phyloP scores from a whole-genome alignment of 2,888 invertebrate genomes.

The Xestobium rufovillosum region DNA sequence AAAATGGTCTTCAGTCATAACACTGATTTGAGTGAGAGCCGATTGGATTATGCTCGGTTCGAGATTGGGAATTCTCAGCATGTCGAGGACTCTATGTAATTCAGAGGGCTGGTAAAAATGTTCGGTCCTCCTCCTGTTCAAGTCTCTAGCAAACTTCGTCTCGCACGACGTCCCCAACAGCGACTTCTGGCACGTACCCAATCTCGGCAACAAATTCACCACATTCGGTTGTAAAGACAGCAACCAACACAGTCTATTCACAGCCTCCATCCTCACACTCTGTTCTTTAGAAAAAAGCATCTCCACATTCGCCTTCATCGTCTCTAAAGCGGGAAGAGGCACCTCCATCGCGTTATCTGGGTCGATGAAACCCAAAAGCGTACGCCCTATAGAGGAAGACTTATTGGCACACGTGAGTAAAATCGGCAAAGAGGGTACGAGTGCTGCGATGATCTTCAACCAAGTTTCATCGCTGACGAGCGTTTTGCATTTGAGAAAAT shows the following conservation, averaged over 20 bases:
- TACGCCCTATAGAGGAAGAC: constrained; percentile 49
- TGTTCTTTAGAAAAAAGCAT: constrained; percentile 43
- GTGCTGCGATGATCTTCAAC: constrained; percentile 51
- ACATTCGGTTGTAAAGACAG: constrained; percentile 44
- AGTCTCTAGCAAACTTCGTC: constrained; percentile 33
- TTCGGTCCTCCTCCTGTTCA: constrained; percentile 34
- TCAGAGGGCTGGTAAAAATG: constrained; percentile 46
- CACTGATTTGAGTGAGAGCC: constrained; percentile 59
- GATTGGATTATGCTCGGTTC: constrained; percentile 62
- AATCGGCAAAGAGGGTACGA: constrained; percentile 54
- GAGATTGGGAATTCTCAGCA: constrained; percentile 38
- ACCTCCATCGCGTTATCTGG: constrained; percentile 55
- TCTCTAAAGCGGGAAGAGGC: constrained; percentile 30
- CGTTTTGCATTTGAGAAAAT: constrained; percentile 56
- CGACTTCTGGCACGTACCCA: constrained; percentile 45
- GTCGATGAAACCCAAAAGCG: constrained; percentile 56
- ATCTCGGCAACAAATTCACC: constrained; percentile 42
- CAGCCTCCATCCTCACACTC: constrained; percentile 45
- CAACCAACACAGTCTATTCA: constrained; percentile 47
- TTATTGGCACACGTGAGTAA: constrained; percentile 52
- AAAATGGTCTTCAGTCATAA: constrained; percentile 56
- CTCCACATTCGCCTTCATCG: constrained; percentile 46
- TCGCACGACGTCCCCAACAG: constrained; percentile 43
- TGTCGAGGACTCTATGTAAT: constrained; percentile 42
- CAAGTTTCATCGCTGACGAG: constrained; percentile 55